Conservation (phyloP, 2,888 invertebrate species). For the Drosophila mayaguana region DNA sequence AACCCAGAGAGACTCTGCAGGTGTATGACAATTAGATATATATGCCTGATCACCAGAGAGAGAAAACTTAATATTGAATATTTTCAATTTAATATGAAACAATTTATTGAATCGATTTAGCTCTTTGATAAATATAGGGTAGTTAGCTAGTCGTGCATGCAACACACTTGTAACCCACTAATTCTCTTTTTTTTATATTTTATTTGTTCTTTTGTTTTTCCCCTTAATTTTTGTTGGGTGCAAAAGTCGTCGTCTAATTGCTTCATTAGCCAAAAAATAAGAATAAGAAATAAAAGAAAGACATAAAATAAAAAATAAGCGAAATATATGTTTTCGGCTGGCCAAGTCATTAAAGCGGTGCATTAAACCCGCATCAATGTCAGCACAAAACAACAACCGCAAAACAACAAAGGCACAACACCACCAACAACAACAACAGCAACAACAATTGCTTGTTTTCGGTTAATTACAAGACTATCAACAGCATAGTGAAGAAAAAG, state of each 20-base stretch:
- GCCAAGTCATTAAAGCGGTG: constrained; percentile 63
- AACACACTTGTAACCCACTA: not conserved
- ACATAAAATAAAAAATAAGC: not conserved
- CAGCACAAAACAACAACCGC: constrained; percentile 46
- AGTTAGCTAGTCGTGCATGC: not conserved
- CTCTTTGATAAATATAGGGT: not conserved
- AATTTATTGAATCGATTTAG: too few relatives aligned
- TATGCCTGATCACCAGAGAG: not conserved
- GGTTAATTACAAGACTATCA: constrained; percentile 72
- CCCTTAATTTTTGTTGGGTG: constrained; percentile 32
- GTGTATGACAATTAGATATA: not conserved
- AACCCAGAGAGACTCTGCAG: not conserved
- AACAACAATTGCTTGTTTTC: constrained; percentile 52
- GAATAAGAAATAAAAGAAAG: not conserved
- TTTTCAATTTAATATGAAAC: too few relatives aligned
- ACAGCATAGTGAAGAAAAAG: constrained; percentile 24
- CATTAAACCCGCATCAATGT: constrained; percentile 80
- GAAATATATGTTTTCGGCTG: constrained; percentile 32
- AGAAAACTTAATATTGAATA: too few relatives aligned
- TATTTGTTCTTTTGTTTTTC: not conserved
- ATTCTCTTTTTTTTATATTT: constrained; percentile 11
- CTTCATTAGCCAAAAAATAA: constrained; percentile 67
- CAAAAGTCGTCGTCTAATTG: constrained; percentile 70
- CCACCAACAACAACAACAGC: constrained; percentile 25
- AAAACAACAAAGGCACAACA: constrained; percentile 25